phyloP scores from a whole-genome alignment of 1,140 invertebrate species.

The Akabosia matsudoensis region DNA sequence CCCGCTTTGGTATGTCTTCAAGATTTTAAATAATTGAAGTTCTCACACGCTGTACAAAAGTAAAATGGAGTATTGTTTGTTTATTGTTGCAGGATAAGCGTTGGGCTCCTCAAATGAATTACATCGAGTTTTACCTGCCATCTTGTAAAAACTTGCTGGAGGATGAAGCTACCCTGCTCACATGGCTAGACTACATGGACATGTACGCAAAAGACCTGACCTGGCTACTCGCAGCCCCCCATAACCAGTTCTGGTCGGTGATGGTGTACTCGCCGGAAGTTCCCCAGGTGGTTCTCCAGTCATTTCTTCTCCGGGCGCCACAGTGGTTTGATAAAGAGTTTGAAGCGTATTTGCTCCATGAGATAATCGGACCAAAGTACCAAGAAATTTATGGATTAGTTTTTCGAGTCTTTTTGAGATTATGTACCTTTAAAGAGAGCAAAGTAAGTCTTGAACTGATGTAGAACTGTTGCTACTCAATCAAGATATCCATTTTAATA shows the following conservation, averaged over 20 bases:
- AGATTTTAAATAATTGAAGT: neutral
- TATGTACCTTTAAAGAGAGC: constrained; percentile 57
- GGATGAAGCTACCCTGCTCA: constrained; percentile 44
- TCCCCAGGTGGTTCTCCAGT: constrained; percentile 51
- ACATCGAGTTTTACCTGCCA: constrained; percentile 37
- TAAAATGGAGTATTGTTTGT: neutral
- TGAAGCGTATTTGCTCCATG: constrained; percentile 27
- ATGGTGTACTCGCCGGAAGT: constrained; percentile 54
- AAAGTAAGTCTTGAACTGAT: constrained; percentile 50
- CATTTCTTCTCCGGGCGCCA: constrained; percentile 53
- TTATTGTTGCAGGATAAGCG: constrained; percentile 33
- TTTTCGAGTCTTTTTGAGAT: constrained; percentile 55
- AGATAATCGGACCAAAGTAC: constrained; percentile 28
- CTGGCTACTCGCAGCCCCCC: constrained; percentile 53
- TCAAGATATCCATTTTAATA: neutral
- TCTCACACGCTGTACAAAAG: neutral
- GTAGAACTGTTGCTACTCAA: too few species aligned
- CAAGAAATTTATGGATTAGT: constrained; percentile 50
- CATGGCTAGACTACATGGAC: constrained; percentile 53
- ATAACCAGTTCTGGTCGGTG: constrained; percentile 57
- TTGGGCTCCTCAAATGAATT: constrained; percentile 21
- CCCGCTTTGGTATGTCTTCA: neutral
- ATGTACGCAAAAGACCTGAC: constrained; percentile 54
- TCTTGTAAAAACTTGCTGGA: constrained; percentile 4
- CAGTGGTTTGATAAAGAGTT: constrained; percentile 48